A percentile compares a stretch with the other conserved stretches of the same genome.
Conservation (phyloP, 2,113 vertebrate species). For the Phocoena sinus region DNA sequence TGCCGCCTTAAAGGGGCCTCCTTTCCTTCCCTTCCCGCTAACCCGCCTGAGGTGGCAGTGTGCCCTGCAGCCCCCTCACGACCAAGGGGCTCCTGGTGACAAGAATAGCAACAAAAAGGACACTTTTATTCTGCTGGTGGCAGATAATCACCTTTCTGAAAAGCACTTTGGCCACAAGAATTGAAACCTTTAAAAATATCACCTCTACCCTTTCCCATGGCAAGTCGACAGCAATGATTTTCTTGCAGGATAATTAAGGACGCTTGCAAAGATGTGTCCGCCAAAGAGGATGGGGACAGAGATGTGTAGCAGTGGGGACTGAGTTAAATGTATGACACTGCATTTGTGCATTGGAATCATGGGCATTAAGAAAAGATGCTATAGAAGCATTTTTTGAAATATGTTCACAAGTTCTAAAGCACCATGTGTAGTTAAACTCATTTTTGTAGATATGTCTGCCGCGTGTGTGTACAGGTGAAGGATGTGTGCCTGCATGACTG, state of each 20-base stretch:
- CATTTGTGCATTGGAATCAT: not conserved
- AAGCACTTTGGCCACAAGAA: not conserved
- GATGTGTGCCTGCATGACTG: fast-evolving
- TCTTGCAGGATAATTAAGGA: not conserved
- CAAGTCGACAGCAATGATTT: not conserved
- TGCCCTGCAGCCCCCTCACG: not conserved
- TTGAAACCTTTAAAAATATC: not conserved
- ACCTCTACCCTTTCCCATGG: not conserved
- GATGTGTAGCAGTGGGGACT: not conserved
- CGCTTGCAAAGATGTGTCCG: not conserved
- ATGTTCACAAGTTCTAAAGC: not conserved
- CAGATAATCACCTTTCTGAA: not conserved
- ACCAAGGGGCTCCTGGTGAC: not conserved
- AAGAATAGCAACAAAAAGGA: not conserved
- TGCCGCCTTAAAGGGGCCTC: conserved; percentile 43
- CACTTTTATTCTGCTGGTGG: not conserved
- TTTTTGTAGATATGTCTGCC: not conserved
- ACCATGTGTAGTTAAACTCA: not conserved
- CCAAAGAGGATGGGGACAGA: not conserved
- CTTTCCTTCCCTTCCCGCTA: not conserved
- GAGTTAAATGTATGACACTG: not conserved
- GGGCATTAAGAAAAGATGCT: not conserved
- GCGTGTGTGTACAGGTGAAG: fast-evolving
- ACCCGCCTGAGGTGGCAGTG: not conserved
- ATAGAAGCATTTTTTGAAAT: not conserved